A percentile compares a stretch with the other conserved stretches of the same genome.
Evolutionary conservation across 92 coral and sea anemone species (phyloP).

Genomic region (Zoanthus sansibaricus): DNA sequence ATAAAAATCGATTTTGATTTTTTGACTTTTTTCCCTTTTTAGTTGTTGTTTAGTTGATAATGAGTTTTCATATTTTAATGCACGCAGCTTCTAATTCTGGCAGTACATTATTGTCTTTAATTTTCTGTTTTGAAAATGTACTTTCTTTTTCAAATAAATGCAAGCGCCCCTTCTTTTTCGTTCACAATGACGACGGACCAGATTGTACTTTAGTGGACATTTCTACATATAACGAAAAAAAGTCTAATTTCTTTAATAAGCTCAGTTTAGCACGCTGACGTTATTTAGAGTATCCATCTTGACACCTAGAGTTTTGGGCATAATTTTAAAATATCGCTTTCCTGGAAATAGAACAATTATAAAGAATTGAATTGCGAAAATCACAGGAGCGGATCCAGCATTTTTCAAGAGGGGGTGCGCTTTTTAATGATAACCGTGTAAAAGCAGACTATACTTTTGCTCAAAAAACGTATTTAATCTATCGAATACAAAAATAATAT

Average conservation of each 20-base stretch:
- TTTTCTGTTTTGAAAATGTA: conserved; percentile 16
- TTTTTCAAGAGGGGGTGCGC: too few species aligned
- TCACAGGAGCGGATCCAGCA: too few species aligned
- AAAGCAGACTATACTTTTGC: too few species aligned
- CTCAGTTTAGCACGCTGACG: not conserved
- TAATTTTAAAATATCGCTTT: not conserved
- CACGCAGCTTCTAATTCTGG: conserved; percentile 41
- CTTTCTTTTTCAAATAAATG: conserved; percentile 44
- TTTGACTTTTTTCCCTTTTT: too few species aligned
- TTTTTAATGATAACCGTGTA: too few species aligned
- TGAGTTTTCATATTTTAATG: conserved; percentile 56
- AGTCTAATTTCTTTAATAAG: not conserved
- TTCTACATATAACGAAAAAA: conserved; percentile 2
- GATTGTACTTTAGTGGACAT: conserved; percentile 34
- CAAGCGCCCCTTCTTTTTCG: conserved; percentile 58
- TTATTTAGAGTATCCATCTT: not conserved
- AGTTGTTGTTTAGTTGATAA: too few species aligned
- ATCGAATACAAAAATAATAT: too few species aligned
- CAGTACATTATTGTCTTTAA: not conserved
- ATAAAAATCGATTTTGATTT: too few species aligned
- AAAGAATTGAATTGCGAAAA: too few species aligned
- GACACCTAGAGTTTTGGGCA: not conserved
- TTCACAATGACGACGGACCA: conserved; percentile 48
- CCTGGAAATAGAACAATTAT: too few species aligned
- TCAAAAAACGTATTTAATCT: too few species aligned